phyloP scores from a whole-genome alignment of 2,797 vertebrate genomes.

The Rousettus madagascariensis region DNA sequence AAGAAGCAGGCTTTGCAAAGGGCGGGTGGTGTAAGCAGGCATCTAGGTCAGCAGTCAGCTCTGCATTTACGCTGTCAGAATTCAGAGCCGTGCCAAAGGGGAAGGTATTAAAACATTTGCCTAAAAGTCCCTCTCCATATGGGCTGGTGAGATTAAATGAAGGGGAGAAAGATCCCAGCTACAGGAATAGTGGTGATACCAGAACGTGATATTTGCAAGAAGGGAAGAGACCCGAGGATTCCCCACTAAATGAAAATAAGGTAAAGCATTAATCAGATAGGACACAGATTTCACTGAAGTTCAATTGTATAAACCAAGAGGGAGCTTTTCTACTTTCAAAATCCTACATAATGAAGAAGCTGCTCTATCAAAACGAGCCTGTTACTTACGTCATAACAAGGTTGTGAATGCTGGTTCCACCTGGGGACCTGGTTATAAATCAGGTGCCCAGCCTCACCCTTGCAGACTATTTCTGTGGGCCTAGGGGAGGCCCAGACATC shows the following conservation, averaged over 20 bases:
- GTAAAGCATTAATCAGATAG: neutral
- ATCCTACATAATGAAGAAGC: neutral
- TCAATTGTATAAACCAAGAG: neutral
- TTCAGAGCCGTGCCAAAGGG: neutral
- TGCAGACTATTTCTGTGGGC: neutral
- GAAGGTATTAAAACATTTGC: neutral
- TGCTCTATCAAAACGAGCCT: neutral
- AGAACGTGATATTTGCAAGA: neutral
- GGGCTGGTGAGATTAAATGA: neutral
- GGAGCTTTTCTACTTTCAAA: neutral
- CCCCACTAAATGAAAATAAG: neutral
- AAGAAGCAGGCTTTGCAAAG: neutral
- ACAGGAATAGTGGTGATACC: neutral
- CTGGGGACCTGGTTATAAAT: neutral
- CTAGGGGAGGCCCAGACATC: neutral
- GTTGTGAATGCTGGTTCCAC: neutral
- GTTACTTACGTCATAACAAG: neutral
- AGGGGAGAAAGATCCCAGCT: neutral
- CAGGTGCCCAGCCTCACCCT: neutral
- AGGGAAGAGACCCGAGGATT: neutral
- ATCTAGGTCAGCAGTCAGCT: neutral
- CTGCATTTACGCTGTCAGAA: neutral
- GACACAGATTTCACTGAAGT: neutral
- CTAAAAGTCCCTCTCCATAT: neutral
- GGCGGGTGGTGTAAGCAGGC: fast-evolving